Evolutionary conservation across 2,888 invertebrate genomes (phyloP).

Genomic region (Chorisops tibialis): DNA sequence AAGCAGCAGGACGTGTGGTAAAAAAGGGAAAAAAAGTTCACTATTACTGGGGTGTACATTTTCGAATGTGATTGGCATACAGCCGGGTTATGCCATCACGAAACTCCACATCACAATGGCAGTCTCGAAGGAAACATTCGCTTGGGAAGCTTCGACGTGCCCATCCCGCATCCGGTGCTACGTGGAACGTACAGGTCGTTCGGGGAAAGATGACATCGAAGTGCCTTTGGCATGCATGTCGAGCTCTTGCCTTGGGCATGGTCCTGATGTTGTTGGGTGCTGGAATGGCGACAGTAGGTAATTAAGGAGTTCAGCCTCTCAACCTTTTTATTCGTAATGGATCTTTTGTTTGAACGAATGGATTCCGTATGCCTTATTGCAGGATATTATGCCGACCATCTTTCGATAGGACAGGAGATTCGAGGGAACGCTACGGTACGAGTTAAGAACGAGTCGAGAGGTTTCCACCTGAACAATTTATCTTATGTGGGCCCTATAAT

Average conservation of each 20-base stretch:
- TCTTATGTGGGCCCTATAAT: conserved; percentile 96
- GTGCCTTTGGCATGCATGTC: conserved; percentile 92
- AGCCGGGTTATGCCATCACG: conserved; percentile 45
- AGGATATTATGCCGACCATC: conserved; percentile 82
- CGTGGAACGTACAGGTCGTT: conserved; percentile 84
- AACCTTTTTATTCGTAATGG: too few species aligned
- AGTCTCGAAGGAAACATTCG: conserved; percentile 48
- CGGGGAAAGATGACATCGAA: conserved; percentile 82
- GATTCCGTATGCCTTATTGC: conserved; percentile 26
- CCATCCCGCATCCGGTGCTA: conserved; percentile 75
- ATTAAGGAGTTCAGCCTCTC: conserved; percentile 38
- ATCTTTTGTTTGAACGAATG: too few species aligned
- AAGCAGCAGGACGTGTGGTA: not conserved
- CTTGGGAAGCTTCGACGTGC: conserved; percentile 64
- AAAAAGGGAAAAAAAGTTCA: not conserved
- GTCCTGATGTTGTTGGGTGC: conserved; percentile 84
- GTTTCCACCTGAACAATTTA: conserved; percentile 82
- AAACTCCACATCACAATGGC: conserved; percentile 42
- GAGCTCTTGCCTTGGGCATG: conserved; percentile 83
- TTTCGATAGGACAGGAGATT: conserved; percentile 74
- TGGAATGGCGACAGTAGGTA: conserved; percentile 91
- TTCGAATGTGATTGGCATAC: conserved; percentile 18
- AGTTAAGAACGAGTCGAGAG: conserved; percentile 77
- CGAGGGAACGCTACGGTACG: conserved; percentile 74
- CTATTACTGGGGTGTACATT: conserved; percentile 1